Conservation (phyloP, 1,140 invertebrate species). For the Cydia pomonella region DNA sequence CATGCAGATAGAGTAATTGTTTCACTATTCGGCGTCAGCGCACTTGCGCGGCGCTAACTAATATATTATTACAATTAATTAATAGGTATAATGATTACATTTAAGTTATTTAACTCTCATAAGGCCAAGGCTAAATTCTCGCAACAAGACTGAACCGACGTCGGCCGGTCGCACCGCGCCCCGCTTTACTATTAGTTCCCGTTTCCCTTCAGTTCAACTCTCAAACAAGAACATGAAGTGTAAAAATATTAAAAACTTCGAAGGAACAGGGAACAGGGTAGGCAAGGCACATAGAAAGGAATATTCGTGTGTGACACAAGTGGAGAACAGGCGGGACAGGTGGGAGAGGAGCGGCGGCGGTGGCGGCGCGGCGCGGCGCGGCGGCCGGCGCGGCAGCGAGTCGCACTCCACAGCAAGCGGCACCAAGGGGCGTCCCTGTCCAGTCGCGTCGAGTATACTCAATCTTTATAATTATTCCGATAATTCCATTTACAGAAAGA, state of each 20-base stretch:
- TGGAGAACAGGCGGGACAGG: slow-evolving; percentile 34
- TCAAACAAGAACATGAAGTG: slow-evolving; percentile 42
- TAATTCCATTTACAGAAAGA: slow-evolving; percentile 68
- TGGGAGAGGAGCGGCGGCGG: slow-evolving; percentile 29
- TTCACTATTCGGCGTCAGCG: slow-evolving; percentile 75
- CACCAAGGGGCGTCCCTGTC: slow-evolving; percentile 53
- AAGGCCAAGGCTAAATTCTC: slow-evolving; percentile 81
- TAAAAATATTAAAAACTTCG: slow-evolving; percentile 35
- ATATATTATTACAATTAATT: slow-evolving; percentile 60
- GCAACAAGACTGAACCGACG: slow-evolving; percentile 72
- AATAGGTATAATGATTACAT: slow-evolving; percentile 72
- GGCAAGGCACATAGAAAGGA: slow-evolving; percentile 72
- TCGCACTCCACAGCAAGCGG: slow-evolving; percentile 54
- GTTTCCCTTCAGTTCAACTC: slow-evolving; percentile 39
- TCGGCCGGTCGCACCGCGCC: slow-evolving; percentile 65
- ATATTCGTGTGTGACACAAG: slow-evolving; percentile 52
- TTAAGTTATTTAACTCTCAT: slow-evolving; percentile 76
- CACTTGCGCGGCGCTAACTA: slow-evolving; percentile 57
- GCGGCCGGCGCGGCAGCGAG: slow-evolving; percentile 44
- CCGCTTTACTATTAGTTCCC: slow-evolving; percentile 36
- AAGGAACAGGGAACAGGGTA: slow-evolving; percentile 49
- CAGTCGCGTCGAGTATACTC: slow-evolving; percentile 48
- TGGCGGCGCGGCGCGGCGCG: slow-evolving; percentile 38
- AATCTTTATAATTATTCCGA: slow-evolving; percentile 68
- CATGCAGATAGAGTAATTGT: slow-evolving; percentile 78